Percentiles rank a stretch among this genome's conserved stretches.
These are phyloP conservation scores for Siphamia tubifer DNA, from an alignment of 2,113 vertebrate species.

Conservation along the genomic window DNA sequence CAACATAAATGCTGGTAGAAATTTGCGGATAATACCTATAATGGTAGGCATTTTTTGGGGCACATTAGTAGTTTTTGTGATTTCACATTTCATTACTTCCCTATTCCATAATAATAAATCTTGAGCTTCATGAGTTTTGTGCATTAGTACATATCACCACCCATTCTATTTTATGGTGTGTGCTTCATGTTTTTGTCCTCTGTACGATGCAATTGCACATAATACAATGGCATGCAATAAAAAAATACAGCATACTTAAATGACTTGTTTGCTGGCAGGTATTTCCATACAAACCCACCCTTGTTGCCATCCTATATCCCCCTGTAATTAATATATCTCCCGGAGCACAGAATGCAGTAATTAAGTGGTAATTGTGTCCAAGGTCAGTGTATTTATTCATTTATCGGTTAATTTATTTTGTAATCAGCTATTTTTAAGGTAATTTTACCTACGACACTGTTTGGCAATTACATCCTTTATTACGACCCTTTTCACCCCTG, in stretches of 20 bases:
- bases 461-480: not conserved
- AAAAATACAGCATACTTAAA: not conserved
- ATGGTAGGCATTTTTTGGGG: conserved; percentile 17
- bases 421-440: conserved; percentile 21
- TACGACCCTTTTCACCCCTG: not conserved
- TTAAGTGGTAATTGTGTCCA: conserved; percentile 59
- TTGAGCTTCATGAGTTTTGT: conserved; percentile 9
- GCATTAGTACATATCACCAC: not conserved
- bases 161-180: not conserved
- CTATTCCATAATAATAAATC: conserved; percentile 37
- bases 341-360: conserved; percentile 45
- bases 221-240: not conserved
- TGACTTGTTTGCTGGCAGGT: conserved; percentile 24
- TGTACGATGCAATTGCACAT: not conserved
- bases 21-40: conserved; percentile 24
- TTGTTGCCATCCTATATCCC: conserved; percentile 36
- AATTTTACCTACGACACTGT: conserved; percentile 1
- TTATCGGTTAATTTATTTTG: conserved; percentile 50
- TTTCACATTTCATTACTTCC: conserved; percentile 61
- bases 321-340: conserved; percentile 56
- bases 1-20: conserved; percentile 14
- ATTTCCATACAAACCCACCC: conserved; percentile 32
- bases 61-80: conserved; percentile 11
- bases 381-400: conserved; percentile 52
- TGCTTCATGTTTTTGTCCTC: not conserved